These are phyloP conservation scores for Paradisaea rubra DNA, from an alignment of 2,113 vertebrate genomes.

Conservation along the genomic window DNA sequence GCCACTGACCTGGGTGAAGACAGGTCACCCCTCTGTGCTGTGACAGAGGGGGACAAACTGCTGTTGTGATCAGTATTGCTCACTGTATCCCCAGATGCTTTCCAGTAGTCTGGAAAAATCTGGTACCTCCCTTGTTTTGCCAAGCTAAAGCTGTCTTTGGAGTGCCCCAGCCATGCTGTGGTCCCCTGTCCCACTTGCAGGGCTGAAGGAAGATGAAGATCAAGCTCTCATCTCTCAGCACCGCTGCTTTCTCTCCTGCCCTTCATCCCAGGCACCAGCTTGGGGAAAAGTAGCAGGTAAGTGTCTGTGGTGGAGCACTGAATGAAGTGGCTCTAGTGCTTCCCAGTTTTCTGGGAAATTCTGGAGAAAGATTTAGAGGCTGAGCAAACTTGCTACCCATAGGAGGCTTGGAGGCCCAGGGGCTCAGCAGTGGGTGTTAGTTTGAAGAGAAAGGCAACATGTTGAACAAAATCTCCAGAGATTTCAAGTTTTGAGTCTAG, in stretches of 20 bases:
- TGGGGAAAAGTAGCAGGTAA: neutral
- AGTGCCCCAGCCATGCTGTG: rapidly evolving
- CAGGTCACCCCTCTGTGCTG: neutral
- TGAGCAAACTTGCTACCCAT: rapidly evolving
- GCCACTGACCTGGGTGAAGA: neutral
- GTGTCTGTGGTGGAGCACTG: neutral
- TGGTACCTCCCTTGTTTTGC: neutral
- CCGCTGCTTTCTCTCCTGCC: neutral
- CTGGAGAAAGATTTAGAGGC: neutral
- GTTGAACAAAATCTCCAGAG: neutral
- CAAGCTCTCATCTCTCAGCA: neutral
- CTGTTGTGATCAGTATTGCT: neutral
- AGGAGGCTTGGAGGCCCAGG: neutral
- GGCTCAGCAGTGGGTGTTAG: neutral
- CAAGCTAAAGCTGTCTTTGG: neutral
- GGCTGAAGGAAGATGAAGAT: neutral
- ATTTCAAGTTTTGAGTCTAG: neutral
- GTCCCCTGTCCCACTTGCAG: rapidly evolving
- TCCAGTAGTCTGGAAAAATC: neutral
- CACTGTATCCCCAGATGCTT: neutral
- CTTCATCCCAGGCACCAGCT: neutral
- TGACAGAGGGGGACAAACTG: neutral
- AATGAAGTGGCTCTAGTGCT: neutral
- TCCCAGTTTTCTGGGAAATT: neutral
- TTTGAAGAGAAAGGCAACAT: rapidly evolving